phyloP scores from a whole-genome alignment of 2,888 invertebrate species.

The Epinotia brunnichana region DNA sequence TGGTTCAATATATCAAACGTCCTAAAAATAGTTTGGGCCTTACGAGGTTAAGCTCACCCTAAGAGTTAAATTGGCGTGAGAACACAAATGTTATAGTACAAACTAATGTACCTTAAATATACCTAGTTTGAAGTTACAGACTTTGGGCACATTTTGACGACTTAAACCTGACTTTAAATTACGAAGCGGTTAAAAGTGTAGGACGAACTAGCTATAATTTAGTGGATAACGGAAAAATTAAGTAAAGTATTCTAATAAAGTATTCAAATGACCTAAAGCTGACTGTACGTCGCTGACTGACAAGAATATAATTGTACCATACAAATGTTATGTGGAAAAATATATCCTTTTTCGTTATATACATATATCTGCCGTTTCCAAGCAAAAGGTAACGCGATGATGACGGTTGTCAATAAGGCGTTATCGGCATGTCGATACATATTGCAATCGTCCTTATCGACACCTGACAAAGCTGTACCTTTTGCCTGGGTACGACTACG shows the following conservation, averaged over 20 bases:
- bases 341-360: neutral
- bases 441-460: neutral
- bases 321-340: neutral
- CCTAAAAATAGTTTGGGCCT: no score
- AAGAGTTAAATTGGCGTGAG: constrained; percentile 47
- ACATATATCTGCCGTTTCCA: no score
- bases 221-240: no score
- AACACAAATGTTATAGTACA: neutral
- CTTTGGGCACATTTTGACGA: neutral
- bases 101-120: neutral
- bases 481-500: neutral
- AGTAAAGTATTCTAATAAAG: no score
- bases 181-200: neutral
- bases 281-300: neutral
- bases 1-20: no score
- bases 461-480: neutral
- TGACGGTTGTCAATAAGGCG: neutral
- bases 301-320: neutral
- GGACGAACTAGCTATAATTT: neutral
- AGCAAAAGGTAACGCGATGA: no score
- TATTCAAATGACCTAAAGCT: no score
- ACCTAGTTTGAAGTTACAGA: neutral
- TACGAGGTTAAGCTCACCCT: no score
- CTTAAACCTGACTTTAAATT: neutral
- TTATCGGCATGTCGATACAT: constrained; percentile 1